Conservation (phyloP, 92 coral and sea anemone genomes). For the Phenganax subtilis region DNA sequence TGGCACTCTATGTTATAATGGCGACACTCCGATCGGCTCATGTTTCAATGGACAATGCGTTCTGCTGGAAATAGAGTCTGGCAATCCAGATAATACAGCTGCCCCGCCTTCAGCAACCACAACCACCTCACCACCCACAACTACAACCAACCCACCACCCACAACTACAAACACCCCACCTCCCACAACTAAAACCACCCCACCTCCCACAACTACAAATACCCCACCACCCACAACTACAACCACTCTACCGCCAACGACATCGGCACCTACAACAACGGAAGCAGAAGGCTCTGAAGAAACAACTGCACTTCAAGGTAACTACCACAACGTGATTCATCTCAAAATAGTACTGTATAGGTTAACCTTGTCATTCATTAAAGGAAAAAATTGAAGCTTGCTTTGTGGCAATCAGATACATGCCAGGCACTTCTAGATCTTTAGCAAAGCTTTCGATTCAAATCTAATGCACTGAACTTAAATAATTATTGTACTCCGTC, state of each 20-base stretch:
- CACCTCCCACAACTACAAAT: not conserved
- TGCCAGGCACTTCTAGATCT: not conserved
- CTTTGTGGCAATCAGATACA: not conserved
- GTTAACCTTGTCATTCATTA: not conserved
- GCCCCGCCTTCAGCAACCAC: not conserved
- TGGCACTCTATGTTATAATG: conserved; percentile 16
- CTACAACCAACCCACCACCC: conserved; percentile 1
- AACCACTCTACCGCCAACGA: not conserved
- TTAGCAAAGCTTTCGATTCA: not conserved
- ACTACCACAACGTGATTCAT: not conserved
- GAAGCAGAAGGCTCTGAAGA: not conserved
- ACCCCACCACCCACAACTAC: conserved; percentile 4
- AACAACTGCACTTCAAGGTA: not conserved
- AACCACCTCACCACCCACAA: not conserved
- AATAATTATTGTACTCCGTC: not conserved
- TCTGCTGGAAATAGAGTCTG: not conserved
- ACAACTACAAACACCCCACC: not conserved
- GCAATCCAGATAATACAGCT: not conserved
- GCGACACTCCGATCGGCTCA: not conserved
- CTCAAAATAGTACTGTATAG: not conserved
- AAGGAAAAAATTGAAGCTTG: too few species aligned
- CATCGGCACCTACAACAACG: not conserved
- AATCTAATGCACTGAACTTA: not conserved
- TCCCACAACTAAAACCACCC: not conserved
- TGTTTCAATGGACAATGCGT: conserved; percentile 4